Conservation (phyloP, 2,888 invertebrate genomes). For the Cinara cedri region DNA sequence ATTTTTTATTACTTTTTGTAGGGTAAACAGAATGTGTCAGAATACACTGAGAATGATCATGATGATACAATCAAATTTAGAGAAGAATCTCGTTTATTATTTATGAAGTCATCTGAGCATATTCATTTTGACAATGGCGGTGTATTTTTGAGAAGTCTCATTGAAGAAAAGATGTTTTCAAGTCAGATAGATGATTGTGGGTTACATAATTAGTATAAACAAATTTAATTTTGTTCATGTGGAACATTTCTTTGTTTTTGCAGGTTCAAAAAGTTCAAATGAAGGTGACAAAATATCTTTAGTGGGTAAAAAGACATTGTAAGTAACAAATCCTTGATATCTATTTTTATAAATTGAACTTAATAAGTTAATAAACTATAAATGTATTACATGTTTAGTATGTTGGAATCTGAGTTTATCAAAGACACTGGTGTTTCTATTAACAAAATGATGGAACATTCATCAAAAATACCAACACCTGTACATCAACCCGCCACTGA, state of each 20-base stretch:
- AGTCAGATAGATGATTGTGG: constrained; percentile 32
- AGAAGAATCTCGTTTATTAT: constrained; percentile 43
- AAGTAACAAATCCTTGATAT: neutral
- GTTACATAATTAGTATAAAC: neutral
- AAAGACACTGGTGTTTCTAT: constrained; percentile 54
- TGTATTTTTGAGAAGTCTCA: constrained; percentile 46
- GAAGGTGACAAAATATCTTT: constrained; percentile 14
- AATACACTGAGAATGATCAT: constrained; percentile 4
- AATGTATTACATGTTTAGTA: constrained; percentile 15
- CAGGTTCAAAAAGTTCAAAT: constrained; percentile 28
- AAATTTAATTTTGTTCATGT: neutral
- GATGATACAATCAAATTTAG: constrained; percentile 28
- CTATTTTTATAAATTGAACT: neutral
- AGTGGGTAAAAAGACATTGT: constrained; percentile 43
- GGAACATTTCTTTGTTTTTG: neutral
- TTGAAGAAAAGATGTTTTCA: constrained; percentile 42
- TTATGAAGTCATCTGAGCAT: constrained; percentile 49
- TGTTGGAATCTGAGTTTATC: constrained; percentile 51
- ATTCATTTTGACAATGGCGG: constrained; percentile 35
- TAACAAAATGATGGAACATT: constrained; percentile 52
- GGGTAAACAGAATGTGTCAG: constrained; percentile 15
- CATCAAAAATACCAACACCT: constrained; percentile 47
- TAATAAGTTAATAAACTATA: neutral
- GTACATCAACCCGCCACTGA: constrained; percentile 11
- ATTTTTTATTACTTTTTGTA: constrained; percentile 18